Evolutionary conservation across 2,888 invertebrate genomes (phyloP).

Genomic region (Sphaerophoria taeniata): DNA sequence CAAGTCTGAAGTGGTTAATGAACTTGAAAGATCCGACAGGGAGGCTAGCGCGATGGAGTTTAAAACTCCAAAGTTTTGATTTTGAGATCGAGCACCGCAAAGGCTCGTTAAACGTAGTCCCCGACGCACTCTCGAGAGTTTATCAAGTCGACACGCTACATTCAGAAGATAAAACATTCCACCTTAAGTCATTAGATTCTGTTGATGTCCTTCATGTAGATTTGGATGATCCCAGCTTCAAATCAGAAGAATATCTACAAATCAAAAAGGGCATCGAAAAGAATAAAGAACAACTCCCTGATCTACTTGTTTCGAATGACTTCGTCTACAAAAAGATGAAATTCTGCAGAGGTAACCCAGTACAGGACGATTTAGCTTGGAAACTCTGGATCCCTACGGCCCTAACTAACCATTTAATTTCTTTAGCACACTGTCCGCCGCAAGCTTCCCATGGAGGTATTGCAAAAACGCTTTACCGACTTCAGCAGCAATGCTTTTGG

Average conservation of each 20-base stretch:
- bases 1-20: too few relatives aligned
- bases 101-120: too few relatives aligned
- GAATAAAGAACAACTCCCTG: conserved; percentile 7
- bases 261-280: neutral
- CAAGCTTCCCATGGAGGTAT: conserved; percentile 3
- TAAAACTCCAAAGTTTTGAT: too few relatives aligned
- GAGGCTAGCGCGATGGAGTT: too few relatives aligned
- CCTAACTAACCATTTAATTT: conserved; percentile 2
- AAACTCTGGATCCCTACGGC: conserved; percentile 24
- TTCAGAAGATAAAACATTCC: neutral
- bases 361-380: conserved; percentile 11
- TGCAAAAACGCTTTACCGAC: neutral
- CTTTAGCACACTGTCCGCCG: conserved; percentile 3
- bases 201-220: conserved; percentile 8
- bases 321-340: conserved; percentile 6
- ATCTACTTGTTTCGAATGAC: conserved; percentile 1
- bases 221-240: conserved; percentile 2
- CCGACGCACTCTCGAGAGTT: too few relatives aligned
- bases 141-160: conserved; percentile 4
- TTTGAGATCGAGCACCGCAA: too few relatives aligned
- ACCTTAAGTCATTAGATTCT: too few relatives aligned
- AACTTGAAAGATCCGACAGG: too few relatives aligned
- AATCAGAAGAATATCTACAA: neutral
- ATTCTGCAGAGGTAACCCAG: neutral
- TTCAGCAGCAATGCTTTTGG: conserved; percentile 4